Base-by-base conservation (phyloP, 2,888 invertebrate genomes). In the Polyploca ridens region DNA sequence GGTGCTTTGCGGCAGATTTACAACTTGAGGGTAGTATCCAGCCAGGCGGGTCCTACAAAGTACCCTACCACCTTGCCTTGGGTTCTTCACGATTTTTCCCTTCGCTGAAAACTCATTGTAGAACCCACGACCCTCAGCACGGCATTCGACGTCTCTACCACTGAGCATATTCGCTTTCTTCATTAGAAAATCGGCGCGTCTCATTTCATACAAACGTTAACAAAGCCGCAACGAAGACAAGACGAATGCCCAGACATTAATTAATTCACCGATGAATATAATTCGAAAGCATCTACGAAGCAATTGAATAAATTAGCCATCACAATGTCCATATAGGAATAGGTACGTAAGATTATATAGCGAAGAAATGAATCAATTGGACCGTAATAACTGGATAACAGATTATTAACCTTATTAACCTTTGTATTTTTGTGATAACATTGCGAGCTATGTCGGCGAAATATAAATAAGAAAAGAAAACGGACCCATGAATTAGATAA, bases 141-240 rank as follows among this genome's bases (percentile, higher is more conserved):
- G 27, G 27, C 27, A 27, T 27, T 27, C 27, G 27, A 27, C 27
- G 27, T 27, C 27, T 27, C 27, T 27, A 27, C 27, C 27, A 27
- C 1, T 27, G 27, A 27, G 27, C 27, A 27, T 27, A 27, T 27
- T 2, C 27, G 27, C 27, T n/a, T n/a, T n/a, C n/a, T n/a, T n/a
- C n/a, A 27, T 27, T 27, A 27, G 27, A 27, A 27, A 27, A 27
- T 27, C n/a, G n/a, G 27, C 27, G 27, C 27, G 27, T 13, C 41
- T 13, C 7, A 41, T 41, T 3, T 41, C 41, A 41, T 46, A 6
- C 46, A 16, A 54, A 54, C 54, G 54, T 54, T 19, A 54, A 10
- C 54, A 54, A 54, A 54, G 19, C 54, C 54, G 54, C 54, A 54
- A 54, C 54, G 19, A 10, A 54, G 54, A 54, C 54, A 54, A 54